Evolutionary conservation across 2,797 vertebrate species (phyloP), one percentile per base, ranked within the genome.

Genomic region (Lepilemur ruficaudatus): DNA sequence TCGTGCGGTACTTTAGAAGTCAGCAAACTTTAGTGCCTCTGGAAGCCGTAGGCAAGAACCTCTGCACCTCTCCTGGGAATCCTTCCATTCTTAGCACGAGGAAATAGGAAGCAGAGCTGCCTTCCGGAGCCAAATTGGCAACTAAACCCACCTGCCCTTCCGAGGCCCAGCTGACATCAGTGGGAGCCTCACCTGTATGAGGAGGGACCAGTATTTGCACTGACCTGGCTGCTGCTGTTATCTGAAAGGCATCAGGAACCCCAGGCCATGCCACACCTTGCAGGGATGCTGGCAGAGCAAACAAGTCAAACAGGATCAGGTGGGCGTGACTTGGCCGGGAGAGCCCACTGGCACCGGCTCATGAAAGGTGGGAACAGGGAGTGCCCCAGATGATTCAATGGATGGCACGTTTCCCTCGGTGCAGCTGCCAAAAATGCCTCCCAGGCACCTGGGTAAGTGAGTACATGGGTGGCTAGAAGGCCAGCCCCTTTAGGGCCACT

Each of bases 261-360:
- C 57, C 50, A 5, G 75, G 96, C 61, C 30, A 35, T 35, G 65
- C 89, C 94, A 63, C 86, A 50, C 65, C 79, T 92, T 76, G 38
- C 11, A 4, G 50, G 61, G 67, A 88, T 92, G 79, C 91, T 97
- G 96, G 96, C 93, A 94, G 61, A 83, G 41, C 72, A 14, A 65
- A 50, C 55, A 89, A 93, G 97, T 89, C 94, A 94, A 96, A 97
- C 96, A 96, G 91, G 97, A 97, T 92, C 80, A 94, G 95, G 96
- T 32, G 93, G 80, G 95, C 89, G 41, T 12, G 35, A 6, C 61
- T 89, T 95, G 92, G 96, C 95, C 38, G 80, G 18, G 76, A 89
- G 73, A 92, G 65, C 55, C 57, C 67, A 22, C 7, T 89, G 96
- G 97, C 91, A 96, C 52, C 8, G 32, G 63, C 17, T 95, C 72